Evolutionary conservation across 2,113 vertebrate species (phyloP), one percentile per base, ranked within the genome.

Genomic region (Cromileptes altivelis): DNA sequence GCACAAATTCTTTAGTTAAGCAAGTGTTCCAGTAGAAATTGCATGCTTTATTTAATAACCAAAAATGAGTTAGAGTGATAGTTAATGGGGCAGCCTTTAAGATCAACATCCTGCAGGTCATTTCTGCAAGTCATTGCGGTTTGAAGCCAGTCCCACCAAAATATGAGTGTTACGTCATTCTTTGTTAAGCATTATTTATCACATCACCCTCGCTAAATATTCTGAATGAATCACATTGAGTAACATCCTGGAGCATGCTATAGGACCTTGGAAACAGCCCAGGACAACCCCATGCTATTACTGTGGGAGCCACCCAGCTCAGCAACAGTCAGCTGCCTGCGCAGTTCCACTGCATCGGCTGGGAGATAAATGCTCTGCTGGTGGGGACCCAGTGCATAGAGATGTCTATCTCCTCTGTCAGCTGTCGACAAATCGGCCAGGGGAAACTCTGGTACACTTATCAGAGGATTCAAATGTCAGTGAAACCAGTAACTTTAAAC

Each of bases 271-370:
- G n/a, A 65, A 40, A 17, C n/a, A 58, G 6, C n/a, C 50, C 65
- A 25, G 56, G 19, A n/a, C 6, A 21, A 17, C 25, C 21, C 10
- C 5, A 18, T n/a, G 18, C 61, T 15, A 30, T 58, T 21, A 19
- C 42, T 53, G 23, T 45, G 40, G 42, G 27, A 50, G 23, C 33
- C 1, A 4, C 19, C 8, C 17, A 8, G 57, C 63, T 40, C 18
- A 75, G 19, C 70, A 55, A 21, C 53, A 33, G 21, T 15, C 50
- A 5, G 40, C 14, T 45, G 15, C 40, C 25, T 55, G 47, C 56
- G 53, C 56, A 23, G 64, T 18, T 45, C 27, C 40, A 45, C 57
- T 47, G 61, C 67, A 67, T 61, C 67, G 71, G 73, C 58, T 47
- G 68, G 58, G 23, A 21, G 12, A 45, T 15, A 47, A 55, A 45